Conservation (phyloP, 2,113 vertebrate genomes). For the Cinclus cinclus region DNA sequence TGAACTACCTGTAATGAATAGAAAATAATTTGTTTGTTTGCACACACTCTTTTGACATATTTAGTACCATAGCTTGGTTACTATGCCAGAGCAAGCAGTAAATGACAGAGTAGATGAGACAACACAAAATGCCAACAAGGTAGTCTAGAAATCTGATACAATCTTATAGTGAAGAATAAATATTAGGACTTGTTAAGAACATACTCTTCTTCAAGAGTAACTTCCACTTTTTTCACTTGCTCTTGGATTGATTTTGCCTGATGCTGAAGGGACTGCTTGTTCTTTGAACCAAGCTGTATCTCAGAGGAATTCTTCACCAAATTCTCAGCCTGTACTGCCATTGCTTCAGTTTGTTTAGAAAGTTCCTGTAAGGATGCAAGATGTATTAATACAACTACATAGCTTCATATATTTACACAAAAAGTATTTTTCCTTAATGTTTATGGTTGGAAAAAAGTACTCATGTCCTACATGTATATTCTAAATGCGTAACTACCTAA, state of each 20-base stretch:
- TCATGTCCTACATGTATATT: background rate
- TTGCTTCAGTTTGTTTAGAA: slow-evolving; percentile 77
- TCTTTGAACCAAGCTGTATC: slow-evolving; percentile 84
- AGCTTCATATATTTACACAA: background rate
- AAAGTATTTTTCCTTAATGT: background rate
- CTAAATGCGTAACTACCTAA: background rate
- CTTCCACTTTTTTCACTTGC: slow-evolving; percentile 81
- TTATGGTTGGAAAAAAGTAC: background rate
- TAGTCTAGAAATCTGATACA: slow-evolving; percentile 48
- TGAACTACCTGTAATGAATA: background rate
- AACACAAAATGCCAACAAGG: slow-evolving; percentile 24
- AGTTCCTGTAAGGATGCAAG: slow-evolving; percentile 78
- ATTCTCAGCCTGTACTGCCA: slow-evolving; percentile 78
- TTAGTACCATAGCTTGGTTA: background rate
- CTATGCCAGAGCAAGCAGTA: slow-evolving; percentile 48
- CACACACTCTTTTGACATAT: slow-evolving; percentile 4
- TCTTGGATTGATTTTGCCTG: slow-evolving; percentile 84
- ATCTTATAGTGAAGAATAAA: slow-evolving; percentile 57
- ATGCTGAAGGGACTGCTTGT: slow-evolving; percentile 79
- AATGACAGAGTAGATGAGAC: slow-evolving; percentile 51
- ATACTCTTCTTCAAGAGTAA: slow-evolving; percentile 88
- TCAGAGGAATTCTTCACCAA: slow-evolving; percentile 85
- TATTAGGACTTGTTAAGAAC: slow-evolving; percentile 75
- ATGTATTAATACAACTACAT: background rate
- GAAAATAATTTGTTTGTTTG: slow-evolving; percentile 8